Conservation (phyloP, 2,113 vertebrate genomes). For the Pollimyrus isidori region DNA sequence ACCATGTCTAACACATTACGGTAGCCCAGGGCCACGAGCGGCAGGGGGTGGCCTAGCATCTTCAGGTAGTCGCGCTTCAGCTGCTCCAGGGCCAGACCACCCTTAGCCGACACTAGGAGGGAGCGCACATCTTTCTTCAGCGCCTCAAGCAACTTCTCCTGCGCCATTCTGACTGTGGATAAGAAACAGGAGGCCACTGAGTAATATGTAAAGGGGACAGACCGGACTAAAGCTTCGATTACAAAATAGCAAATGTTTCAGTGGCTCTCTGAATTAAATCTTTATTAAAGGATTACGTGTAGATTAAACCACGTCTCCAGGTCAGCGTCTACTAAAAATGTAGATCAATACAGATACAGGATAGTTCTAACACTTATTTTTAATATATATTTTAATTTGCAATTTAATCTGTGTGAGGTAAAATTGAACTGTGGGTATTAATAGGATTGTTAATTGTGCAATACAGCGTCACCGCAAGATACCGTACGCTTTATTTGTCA, state of each 20-base stretch:
- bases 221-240: not conserved
- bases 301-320: not conserved
- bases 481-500: not conserved
- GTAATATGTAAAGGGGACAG: not conserved
- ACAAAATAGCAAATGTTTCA: not conserved
- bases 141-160: slow-evolving; percentile 52
- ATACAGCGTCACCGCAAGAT: not conserved
- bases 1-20: slow-evolving; percentile 70
- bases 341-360: not conserved
- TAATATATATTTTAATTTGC: not conserved
- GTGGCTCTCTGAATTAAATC: not conserved
- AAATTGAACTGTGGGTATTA: not conserved
- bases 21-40: slow-evolving; percentile 69
- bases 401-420: not conserved
- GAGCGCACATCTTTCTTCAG: slow-evolving; percentile 80
- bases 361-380: not conserved
- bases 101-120: slow-evolving; percentile 70
- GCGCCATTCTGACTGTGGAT: slow-evolving; percentile 45
- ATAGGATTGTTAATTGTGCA: not conserved
- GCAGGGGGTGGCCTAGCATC: slow-evolving; percentile 72
- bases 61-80: slow-evolving; percentile 68
- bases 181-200: not conserved
- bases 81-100: slow-evolving; percentile 61
- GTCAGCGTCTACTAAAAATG: not conserved
- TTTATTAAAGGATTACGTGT: not conserved